Base-by-base conservation (phyloP, 2,113 vertebrate genomes). In the Megatriorchis doriae region DNA sequence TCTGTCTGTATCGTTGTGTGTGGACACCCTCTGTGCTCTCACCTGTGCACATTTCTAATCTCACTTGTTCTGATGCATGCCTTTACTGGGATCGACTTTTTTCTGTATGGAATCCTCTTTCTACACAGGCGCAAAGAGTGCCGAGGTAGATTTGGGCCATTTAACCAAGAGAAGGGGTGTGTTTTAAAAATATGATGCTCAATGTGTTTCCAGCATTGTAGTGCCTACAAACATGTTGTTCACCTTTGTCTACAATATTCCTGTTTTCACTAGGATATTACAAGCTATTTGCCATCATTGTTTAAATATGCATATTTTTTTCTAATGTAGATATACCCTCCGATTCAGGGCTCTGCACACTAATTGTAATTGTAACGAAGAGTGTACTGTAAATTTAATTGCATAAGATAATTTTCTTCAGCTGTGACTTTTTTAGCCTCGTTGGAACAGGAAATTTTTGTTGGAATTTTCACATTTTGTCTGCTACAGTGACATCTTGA, bases 181-280 rank as follows among this genome's bases (percentile, higher is more conserved):
- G 32, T 26, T 81, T 71, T 34, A 13, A 26, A 80, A 81, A 10
- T 6, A 1, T 8, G 40, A 3, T 63, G 56, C 16, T 58, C 34
- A 21, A 1, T 1, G 1, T 52, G 29, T 71, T 71, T 42, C 16
- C 67, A 65, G 36, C 38, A 1, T 5, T 32, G 9, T 5, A 19
- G 27, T 27, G 13, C 40, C 10, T 12, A 53, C 18, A 19, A 2
- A 42, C 42, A 9, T 19, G 3, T 3, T 5, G 8, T 52, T 86
- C 20, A 6, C 14, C 59, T 66, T 5, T 29, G 11, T 36, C 47
- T 74, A 29, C 53, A 36, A 6, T 11, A 50, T 63, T 52, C 61
- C 56, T 50, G 19, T 16, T 74, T 71, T 38, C 5, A 2, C 23
- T 11, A 32, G 75, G 21, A 34, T 61, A 58, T 90, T 34, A 42